Evolutionary conservation across 2,888 invertebrate species (phyloP).

Genomic region (Pyralis farinalis): DNA sequence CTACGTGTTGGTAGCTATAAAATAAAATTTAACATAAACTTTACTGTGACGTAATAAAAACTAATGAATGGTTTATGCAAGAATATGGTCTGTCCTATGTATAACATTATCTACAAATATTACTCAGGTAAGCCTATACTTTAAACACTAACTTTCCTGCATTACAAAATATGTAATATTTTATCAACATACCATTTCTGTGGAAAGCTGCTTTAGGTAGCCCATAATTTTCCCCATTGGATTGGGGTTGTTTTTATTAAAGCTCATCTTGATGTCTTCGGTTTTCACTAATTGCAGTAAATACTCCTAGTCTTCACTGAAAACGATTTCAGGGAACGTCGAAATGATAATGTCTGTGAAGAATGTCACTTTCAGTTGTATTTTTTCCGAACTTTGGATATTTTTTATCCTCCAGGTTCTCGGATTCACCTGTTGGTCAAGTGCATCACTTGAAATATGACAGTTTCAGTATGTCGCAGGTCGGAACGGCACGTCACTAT

Average conservation of each 20-base stretch:
- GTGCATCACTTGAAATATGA: conserved; percentile 43
- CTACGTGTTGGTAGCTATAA: neutral
- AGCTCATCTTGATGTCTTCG: conserved; percentile 68
- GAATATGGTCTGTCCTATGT: conserved; percentile 4
- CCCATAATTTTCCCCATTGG: conserved; percentile 76
- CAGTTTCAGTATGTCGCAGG: conserved; percentile 9
- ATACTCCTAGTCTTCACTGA: conserved; percentile 25
- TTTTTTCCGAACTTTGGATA: conserved; percentile 37
- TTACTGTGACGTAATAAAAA: too few relatives aligned
- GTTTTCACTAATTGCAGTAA: conserved; percentile 19
- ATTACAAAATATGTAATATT: neutral
- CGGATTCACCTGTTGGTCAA: conserved; percentile 45
- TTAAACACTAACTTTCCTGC: too few relatives aligned
- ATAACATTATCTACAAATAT: too few relatives aligned
- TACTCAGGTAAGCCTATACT: too few relatives aligned
- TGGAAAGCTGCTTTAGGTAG: conserved; percentile 73
- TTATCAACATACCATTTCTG: conserved; percentile 67
- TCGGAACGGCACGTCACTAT: conserved; percentile 1
- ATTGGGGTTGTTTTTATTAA: conserved; percentile 76
- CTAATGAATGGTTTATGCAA: too few relatives aligned
- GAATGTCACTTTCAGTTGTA: conserved; percentile 44
- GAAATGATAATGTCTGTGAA: conserved; percentile 63
- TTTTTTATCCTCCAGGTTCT: conserved; percentile 65
- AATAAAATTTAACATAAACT: too few relatives aligned
- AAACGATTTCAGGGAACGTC: conserved; percentile 59